A percentile compares a stretch with the other conserved stretches of the same genome.
Evolutionary conservation across 2,797 vertebrate genomes (phyloP).

Genomic region (Glossophaga mutica): DNA sequence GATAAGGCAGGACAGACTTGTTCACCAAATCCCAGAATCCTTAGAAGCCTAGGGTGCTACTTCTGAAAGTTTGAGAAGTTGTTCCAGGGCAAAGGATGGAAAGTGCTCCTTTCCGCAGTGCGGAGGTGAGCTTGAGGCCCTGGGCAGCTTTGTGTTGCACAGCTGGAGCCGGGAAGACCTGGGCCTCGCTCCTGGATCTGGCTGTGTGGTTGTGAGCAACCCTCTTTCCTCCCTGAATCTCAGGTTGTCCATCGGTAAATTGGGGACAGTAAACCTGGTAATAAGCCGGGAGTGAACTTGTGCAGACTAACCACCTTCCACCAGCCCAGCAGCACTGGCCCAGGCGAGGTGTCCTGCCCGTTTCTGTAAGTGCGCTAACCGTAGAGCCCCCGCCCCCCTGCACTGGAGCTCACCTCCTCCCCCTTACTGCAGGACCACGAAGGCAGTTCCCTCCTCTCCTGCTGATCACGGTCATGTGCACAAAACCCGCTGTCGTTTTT

Average conservation of each 20-base stretch:
- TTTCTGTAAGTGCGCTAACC: rapidly evolving
- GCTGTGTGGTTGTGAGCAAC: not conserved
- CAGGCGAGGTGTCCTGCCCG: not conserved
- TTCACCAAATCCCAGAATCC: not conserved
- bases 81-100: not conserved
- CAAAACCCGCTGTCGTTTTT: not conserved
- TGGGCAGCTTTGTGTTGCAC: rapidly evolving
- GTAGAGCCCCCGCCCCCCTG: not conserved
- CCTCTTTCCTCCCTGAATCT: not conserved
- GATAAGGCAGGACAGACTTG: not conserved
- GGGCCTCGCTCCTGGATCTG: not conserved
- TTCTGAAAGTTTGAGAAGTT: not conserved
- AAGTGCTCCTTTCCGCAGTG: not conserved
- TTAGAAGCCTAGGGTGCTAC: not conserved
- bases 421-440: not conserved
- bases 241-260: not conserved
- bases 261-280: not conserved
- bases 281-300: not conserved
- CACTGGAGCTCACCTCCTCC: not conserved
- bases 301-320: not conserved
- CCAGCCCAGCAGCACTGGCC: not conserved
- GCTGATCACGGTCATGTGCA: not conserved
- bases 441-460: not conserved
- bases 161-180: rapidly evolving
- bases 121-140: not conserved